These are phyloP conservation scores for Leuciscus waleckii DNA, from an alignment of 2,797 vertebrate species.

Conservation along the genomic window DNA sequence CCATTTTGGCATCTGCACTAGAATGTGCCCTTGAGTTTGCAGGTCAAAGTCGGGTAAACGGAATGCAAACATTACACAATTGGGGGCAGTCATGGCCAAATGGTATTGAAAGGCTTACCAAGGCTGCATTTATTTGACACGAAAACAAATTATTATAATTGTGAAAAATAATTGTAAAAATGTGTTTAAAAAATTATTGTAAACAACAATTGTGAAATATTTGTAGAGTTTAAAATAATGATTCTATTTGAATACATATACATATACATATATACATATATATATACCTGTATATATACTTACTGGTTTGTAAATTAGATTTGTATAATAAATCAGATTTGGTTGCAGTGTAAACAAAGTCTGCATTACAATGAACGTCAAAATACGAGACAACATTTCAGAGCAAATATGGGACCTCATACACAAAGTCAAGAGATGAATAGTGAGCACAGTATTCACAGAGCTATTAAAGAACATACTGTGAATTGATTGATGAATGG, in stretches of 20 bases:
- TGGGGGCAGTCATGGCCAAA: background rate
- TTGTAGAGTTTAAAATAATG: background rate
- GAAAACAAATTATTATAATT: background rate
- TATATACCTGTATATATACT: background rate
- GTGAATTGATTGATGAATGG: conserved; percentile 99
- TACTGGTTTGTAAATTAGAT: conserved; percentile 4
- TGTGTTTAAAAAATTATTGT: no score
- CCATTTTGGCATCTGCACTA: conserved; percentile 7
- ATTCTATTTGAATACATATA: background rate
- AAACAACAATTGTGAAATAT: background rate
- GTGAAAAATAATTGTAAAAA: no score
- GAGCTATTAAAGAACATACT: conserved; percentile 70
- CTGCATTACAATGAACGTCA: background rate
- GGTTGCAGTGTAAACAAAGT: background rate
- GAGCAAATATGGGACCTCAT: background rate
- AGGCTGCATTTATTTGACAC: background rate
- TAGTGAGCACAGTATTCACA: background rate
- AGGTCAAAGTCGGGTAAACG: conserved; percentile 15
- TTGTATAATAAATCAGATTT: background rate
- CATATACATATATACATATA: no score
- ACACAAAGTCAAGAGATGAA: background rate
- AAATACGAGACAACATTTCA: background rate
- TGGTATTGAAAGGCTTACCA: background rate
- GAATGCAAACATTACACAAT: background rate
- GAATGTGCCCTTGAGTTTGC: background rate